Evolutionary conservation across 2,113 vertebrate genomes (phyloP), one percentile per base, ranked within the genome.

Genomic region (Cebus imitator): DNA sequence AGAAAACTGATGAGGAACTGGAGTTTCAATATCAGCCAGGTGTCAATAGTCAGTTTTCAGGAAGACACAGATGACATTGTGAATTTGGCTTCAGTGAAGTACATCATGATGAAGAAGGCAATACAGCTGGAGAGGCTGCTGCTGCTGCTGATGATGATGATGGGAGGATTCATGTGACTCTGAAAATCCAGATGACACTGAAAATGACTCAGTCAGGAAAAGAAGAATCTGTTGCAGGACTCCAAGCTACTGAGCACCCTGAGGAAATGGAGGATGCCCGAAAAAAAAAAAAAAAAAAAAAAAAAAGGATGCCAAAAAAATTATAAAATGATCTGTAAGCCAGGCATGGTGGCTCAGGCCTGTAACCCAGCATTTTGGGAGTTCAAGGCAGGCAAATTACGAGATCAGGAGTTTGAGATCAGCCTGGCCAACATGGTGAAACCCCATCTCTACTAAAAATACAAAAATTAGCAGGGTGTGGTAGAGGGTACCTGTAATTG

Each of bases 31-130:
- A 99, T 97, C 99, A 99, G 50, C 99, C 99, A 94, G 98, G 99
- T 93, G 98, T 99, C 98, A 99, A 99, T 37, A 99, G 99, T 86
- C 99, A 99, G 14, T 98, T 99, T 97, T 99, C 99, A 0, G 99
- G 99, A n/a, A 98, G 99, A 61, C 99, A 99, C 98, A 98, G 99
- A 86, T 98, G 99, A 92, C 99, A 99, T 83, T 99, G 99, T 6
- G 99, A 99, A n/a, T 98, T 99, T 30, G 99, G 99, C 0, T 99
- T 99, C 97, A 99, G 98, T 66, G 99, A 99, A 99, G 99, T 99
- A 97, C 97, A 97, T 85, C 45, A 50, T 85, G 97, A 98, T 37
- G 97, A 35, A 48, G 73, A 97, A 7, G 27, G 17, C 43, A 35
- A 79, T 9, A 20, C 76, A 64, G 64, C 70, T 23, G n/a, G 84